Evolutionary conservation across 2,888 invertebrate genomes (phyloP), one percentile per base, ranked within the genome.

Genomic region (Graphium colonna): DNA sequence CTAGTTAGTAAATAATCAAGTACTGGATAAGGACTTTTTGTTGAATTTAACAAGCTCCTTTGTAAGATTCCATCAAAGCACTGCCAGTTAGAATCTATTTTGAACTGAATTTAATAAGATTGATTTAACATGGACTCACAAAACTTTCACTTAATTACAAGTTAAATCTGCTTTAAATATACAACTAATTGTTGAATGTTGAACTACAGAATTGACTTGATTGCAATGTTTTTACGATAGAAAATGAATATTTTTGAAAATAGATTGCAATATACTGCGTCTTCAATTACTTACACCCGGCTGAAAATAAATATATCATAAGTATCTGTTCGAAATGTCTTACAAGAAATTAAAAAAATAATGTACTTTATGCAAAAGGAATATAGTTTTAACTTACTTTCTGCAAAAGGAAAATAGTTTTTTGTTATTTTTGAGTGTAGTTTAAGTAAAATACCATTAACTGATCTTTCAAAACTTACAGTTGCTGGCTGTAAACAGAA

Each of bases 271-370:
- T 9, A 21, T 12, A 10, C 12, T 7, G 28, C 15, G 5, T 21
- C 21, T 16, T 8, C 12, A 4, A 43, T 12, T 50, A 59, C 64
- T 64, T 60, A 68, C 66, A 45, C 66, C 66, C 36, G 64, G 63
- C 67, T 68, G 48, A n/a, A 58, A 33, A 45, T 40, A 16, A 31
- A 45, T 52, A 41, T 5, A 21, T 21, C 2, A 1, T 26, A 9
- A 13, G 26, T 15, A 39, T 10, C 21, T 28, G 4, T 42, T 33
- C 10, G n/a, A 26, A 49, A 31, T 1, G 26, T 38, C 16, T 1
- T 4, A 15, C 7, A 28, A 9, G 10, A 12, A 36, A 15, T 0
- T 12, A 26, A 12, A 3, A 10, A 47, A 15, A 16, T 21, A 13
- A 18, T n/a, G 21, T 21, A 21, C 21, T 52, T 52, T 52, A 47